Conservation (phyloP, 2,113 vertebrate genomes). For the Puma concolor region DNA sequence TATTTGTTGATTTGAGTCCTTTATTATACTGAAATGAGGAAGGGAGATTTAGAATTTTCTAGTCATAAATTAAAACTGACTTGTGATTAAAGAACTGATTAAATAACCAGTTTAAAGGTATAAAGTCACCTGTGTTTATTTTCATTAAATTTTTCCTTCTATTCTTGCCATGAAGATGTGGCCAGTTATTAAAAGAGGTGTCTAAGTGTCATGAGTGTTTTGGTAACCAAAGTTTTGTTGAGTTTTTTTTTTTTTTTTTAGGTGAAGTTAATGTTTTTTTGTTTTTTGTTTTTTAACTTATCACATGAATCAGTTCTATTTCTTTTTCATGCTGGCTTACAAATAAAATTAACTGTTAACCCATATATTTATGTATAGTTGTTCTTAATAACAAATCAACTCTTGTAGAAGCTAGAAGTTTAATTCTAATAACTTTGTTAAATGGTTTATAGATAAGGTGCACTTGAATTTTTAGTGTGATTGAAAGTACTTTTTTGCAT, state of each 20-base stretch:
- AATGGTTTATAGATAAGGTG: neutral
- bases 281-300: neutral
- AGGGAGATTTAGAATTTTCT: constrained; percentile 1
- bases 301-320: constrained; percentile 9
- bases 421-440: constrained; percentile 28
- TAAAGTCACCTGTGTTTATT: neutral
- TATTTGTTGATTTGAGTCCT: neutral
- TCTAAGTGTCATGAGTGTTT: neutral
- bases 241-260: neutral
- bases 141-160: constrained; percentile 27
- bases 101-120: neutral
- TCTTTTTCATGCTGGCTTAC: constrained; percentile 45
- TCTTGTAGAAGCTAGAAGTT: neutral
- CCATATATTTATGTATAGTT: constrained; percentile 8
- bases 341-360: constrained; percentile 31
- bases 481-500: neutral
- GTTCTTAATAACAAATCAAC: neutral
- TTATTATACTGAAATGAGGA: neutral
- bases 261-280: constrained; percentile 17
- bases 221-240: constrained; percentile 34
- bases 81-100: neutral
- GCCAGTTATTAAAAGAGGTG: neutral
- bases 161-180: neutral
- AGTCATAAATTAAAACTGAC: neutral
- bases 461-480: neutral